Evolutionary conservation across 2,113 vertebrate genomes (phyloP).

Genomic region (Helogale parvula): DNA sequence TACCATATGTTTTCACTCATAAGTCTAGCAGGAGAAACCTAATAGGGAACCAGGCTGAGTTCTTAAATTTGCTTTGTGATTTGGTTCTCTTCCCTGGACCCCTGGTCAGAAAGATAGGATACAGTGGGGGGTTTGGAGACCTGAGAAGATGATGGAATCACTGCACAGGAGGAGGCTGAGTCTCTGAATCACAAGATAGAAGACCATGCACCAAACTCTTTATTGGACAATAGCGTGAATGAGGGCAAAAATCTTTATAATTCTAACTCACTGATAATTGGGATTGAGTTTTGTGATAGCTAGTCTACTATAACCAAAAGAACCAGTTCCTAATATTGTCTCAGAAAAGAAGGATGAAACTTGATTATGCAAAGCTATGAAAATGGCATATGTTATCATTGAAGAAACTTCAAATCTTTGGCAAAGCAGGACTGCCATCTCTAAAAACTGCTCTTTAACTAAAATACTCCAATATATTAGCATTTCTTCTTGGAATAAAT

Average conservation of each 20-base stretch:
- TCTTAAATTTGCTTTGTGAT: not conserved
- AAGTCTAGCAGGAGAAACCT: no score
- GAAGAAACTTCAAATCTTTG: constrained; percentile 48
- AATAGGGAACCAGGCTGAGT: not conserved
- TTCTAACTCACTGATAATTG: not conserved
- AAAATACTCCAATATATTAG: constrained; percentile 15
- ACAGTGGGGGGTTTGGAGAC: not conserved
- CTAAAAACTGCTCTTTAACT: constrained; percentile 41
- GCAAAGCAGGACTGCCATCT: constrained; percentile 14
- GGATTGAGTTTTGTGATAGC: not conserved
- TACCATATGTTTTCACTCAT: no score
- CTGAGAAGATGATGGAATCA: not conserved
- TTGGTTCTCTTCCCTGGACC: not conserved
- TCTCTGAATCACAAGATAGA: not conserved
- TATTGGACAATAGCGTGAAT: not conserved
- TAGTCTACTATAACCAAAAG: not conserved
- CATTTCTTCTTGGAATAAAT: constrained; percentile 53
- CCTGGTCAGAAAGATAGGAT: not conserved
- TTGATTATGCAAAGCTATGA: constrained; percentile 21
- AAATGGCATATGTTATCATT: not conserved
- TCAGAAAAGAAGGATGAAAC: not conserved
- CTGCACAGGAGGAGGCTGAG: not conserved
- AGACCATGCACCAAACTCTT: not conserved
- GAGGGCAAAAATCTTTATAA: not conserved
- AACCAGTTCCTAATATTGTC: not conserved